phyloP scores from a whole-genome alignment of 2,888 invertebrate genomes.

The Panorpa germanica region DNA sequence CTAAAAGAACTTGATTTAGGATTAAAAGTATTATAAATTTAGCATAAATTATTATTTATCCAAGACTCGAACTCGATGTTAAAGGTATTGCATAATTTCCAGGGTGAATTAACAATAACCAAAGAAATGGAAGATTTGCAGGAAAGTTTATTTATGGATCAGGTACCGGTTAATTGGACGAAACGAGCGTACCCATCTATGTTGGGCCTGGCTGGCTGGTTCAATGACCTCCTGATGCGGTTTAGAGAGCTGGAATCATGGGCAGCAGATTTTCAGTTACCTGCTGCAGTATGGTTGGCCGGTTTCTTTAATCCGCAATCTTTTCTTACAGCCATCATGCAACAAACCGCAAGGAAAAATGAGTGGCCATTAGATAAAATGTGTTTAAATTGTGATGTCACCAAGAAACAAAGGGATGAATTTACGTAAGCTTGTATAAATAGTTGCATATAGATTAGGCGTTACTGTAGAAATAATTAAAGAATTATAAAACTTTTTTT shows the following conservation, averaged over 20 bases:
- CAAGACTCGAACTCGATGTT: too few species aligned
- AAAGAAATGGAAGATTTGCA: constrained; percentile 85
- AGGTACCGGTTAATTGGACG: constrained; percentile 70
- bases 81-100: too few species aligned
- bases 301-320: constrained; percentile 97
- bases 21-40: constrained; percentile 40
- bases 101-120: constrained; percentile 89
- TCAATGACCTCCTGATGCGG: constrained; percentile 64
- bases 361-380: constrained; percentile 94
- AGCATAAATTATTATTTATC: too few species aligned
- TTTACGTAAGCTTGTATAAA: constrained; percentile 36
- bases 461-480: background rate
- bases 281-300: constrained; percentile 80
- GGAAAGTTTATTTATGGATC: constrained; percentile 70
- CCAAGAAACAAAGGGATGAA: constrained; percentile 74
- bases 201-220: constrained; percentile 69
- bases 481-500: background rate
- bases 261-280: constrained; percentile 65
- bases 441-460: background rate
- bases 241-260: constrained; percentile 71
- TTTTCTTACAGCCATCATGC: constrained; percentile 94
- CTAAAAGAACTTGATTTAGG: constrained; percentile 76
- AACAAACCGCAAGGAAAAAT: constrained; percentile 87
- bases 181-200: constrained; percentile 79
- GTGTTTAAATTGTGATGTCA: constrained; percentile 89